Percentiles rank a stretch among this genome's conserved stretches.
Evolutionary conservation across 2,888 invertebrate genomes (phyloP).

Genomic region (Callyntrura guangdongensis): DNA sequence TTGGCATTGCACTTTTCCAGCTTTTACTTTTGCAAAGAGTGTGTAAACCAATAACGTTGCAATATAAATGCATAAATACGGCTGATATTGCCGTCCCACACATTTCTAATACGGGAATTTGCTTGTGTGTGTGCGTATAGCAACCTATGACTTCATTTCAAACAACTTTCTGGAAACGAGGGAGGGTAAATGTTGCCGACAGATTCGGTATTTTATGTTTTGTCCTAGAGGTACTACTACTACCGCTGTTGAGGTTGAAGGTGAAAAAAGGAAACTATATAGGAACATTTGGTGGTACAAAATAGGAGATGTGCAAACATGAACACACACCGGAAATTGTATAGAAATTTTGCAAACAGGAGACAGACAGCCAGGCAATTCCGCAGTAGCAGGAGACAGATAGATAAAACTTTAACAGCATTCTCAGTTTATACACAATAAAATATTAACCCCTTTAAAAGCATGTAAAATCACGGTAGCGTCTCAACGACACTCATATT

Average conservation of each 20-base stretch:
- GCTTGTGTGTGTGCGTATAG: background rate
- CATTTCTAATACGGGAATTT: background rate
- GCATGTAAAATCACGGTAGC: too few relatives aligned
- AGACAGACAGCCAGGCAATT: too few relatives aligned
- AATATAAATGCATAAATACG: slow-evolving; percentile 5
- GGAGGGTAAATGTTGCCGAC: background rate
- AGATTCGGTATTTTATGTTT: background rate
- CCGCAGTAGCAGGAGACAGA: too few relatives aligned
- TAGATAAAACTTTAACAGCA: too few relatives aligned
- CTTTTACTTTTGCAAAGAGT: slow-evolving; percentile 13
- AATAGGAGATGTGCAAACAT: background rate
- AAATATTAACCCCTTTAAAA: too few relatives aligned
- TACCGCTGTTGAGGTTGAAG: background rate
- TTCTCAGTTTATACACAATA: too few relatives aligned
- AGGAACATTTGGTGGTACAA: too few relatives aligned
- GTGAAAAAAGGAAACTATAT: background rate
- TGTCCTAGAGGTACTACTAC: background rate
- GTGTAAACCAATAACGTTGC: background rate
- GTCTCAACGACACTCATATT: too few relatives aligned
- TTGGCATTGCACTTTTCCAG: slow-evolving; percentile 47
- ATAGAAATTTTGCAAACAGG: too few relatives aligned
- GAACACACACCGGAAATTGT: too few relatives aligned
- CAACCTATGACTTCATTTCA: background rate
- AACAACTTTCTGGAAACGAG: background rate
- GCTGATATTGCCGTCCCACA: background rate